These are phyloP conservation scores for Chrosomus eos DNA, from an alignment of 2,797 vertebrate genomes.

Conservation along the genomic window DNA sequence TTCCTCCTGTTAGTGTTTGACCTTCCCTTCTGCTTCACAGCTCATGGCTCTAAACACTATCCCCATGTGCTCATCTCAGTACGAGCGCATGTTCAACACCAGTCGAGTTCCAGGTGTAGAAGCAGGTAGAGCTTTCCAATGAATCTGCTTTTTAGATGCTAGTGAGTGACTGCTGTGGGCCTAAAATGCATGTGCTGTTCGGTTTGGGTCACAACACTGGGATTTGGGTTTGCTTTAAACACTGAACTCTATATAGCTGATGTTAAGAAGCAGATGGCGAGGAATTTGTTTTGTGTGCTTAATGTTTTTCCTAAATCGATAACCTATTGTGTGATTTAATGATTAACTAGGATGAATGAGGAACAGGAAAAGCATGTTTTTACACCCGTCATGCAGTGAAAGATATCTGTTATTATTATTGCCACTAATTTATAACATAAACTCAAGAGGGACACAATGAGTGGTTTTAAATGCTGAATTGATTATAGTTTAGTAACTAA, in stretches of 20 bases:
- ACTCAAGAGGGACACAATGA: not conserved
- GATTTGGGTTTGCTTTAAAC: not conserved
- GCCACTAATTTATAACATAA: not conserved
- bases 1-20: conserved; percentile 70
- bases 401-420: not conserved
- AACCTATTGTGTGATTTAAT: conserved; percentile 11
- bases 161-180: not conserved
- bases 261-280: not conserved
- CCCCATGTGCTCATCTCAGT: conserved; percentile 85
- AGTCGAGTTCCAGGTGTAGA: conserved; percentile 85
- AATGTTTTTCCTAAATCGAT: not conserved
- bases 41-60: conserved; percentile 86
- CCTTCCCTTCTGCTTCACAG: conserved; percentile 82
- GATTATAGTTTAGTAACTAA: not conserved
- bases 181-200: not conserved
- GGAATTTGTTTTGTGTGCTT: not conserved
- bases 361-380: not conserved
- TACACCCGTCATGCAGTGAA: not conserved
- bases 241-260: not conserved
- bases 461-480: not conserved
- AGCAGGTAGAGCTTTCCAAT: conserved; percentile 77
- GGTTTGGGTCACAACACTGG: not conserved
- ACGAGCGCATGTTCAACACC: conserved; percentile 85
- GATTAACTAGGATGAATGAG: not conserved
- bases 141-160: not conserved